Conservation (phyloP, 2,797 vertebrate genomes). For the Melanotaenia parkinsoni region DNA sequence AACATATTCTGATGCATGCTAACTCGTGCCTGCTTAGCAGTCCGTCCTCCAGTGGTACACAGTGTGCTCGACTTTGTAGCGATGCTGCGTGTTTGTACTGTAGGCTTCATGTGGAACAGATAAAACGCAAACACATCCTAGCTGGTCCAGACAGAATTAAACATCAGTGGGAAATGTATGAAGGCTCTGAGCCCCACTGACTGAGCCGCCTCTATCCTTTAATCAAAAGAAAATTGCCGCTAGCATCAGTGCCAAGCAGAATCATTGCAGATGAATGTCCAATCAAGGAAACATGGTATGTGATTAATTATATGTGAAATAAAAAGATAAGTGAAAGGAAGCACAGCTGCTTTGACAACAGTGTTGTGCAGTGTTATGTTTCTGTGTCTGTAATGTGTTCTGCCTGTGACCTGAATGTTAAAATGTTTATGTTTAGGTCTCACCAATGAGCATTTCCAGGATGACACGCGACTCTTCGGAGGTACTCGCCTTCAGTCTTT, state of each 20-base stretch:
- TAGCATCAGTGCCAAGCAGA: conserved; percentile 62
- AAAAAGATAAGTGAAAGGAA: conserved; percentile 40
- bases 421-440: conserved; percentile 89
- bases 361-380: conserved; percentile 57
- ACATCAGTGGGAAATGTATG: conserved; percentile 70
- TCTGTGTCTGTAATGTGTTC: conserved; percentile 73
- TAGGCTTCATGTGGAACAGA: conserved; percentile 73
- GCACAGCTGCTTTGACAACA: conserved; percentile 31
- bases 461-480: conserved; percentile 87
- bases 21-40: conserved; percentile 56
- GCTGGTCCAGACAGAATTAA: conserved; percentile 77
- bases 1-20: conserved; percentile 63
- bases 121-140: conserved; percentile 72
- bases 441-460: conserved; percentile 88
- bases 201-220: conserved; percentile 69
- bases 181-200: conserved; percentile 61
- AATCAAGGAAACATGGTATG: conserved; percentile 68
- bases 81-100: conserved; percentile 68
- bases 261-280: conserved; percentile 75
- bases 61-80: conserved; percentile 69
- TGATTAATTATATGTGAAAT: conserved; percentile 69
- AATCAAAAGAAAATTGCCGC: conserved; percentile 75
- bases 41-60: conserved; percentile 56
- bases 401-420: conserved; percentile 80
- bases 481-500: conserved; percentile 81